Evolutionary conservation across 2,113 vertebrate species (phyloP).

Genomic region (Rhinolophus ferrumequinum): DNA sequence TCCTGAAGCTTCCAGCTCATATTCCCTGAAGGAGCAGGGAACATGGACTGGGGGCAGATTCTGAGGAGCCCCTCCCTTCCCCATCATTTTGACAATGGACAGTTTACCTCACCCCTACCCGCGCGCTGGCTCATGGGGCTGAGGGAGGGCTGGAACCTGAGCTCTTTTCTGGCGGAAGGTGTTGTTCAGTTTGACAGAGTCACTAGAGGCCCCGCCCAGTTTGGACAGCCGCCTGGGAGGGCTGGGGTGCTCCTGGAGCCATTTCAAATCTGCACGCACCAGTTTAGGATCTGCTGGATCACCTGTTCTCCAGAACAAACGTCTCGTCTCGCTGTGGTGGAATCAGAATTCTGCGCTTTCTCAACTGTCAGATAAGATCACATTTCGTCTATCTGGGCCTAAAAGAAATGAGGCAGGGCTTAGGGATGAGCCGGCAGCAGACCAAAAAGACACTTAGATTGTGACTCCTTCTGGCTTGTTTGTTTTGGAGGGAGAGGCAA

Average conservation of each 20-base stretch:
- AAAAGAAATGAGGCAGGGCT: neutral
- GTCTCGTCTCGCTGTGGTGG: neutral
- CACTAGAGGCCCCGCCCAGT: neutral
- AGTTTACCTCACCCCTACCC: neutral
- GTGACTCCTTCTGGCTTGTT: neutral
- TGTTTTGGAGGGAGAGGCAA: neutral
- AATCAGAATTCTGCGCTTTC: fast-evolving
- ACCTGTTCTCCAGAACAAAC: neutral
- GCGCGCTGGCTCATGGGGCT: neutral
- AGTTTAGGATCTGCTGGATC: too few species aligned
- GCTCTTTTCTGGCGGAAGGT: neutral
- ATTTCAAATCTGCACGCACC: neutral
- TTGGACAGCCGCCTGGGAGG: too few species aligned
- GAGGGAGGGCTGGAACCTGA: neutral
- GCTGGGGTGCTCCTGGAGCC: neutral
- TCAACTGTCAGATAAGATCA: neutral
- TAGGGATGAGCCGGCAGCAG: neutral
- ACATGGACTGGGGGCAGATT: neutral
- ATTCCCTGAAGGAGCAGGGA: neutral
- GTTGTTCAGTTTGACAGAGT: neutral
- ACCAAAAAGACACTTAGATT: neutral
- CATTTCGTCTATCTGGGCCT: neutral
- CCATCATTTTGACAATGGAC: neutral
- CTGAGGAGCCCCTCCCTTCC: neutral
- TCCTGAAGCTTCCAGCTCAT: neutral